Base-by-base conservation (phyloP, 30 jellyfish, hydroid and myxozoan genomes). In the Sanderia malayensis region DNA sequence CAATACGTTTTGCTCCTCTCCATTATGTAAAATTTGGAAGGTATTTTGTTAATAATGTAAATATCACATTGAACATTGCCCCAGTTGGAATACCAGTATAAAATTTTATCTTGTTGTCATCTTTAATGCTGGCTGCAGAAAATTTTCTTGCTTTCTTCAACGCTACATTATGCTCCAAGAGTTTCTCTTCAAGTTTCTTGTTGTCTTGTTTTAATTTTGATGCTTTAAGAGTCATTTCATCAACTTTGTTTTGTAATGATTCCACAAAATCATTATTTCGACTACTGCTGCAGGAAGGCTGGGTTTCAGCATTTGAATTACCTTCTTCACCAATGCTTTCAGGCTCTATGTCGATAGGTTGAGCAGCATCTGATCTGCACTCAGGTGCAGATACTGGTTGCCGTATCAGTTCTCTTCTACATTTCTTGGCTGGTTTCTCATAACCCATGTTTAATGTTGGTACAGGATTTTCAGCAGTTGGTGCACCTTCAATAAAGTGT, bases 1-100 rank as follows among this genome's bases (percentile, higher is more conserved):
- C 24, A 20, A 71, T 28, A 31, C 17, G 77, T 37, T 68, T 68
- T 30, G 81, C 74, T 21, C 81, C 81, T 30, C 81, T 32, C 69
- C 69, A 8, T 10, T 57, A 57, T 4, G 13, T 22, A 57, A 57
- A 7, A 26, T 22, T 20, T 22, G 19, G 15, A 10, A 57, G 33
- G 33, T 20, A 57, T 57, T 22, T 22, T 57, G 29, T n/a, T 6
- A 57, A 6, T n/a, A 57, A 57, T 20, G 33, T 26, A n/a, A 61
- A 61, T 25, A 61, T 61, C 33, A 61, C 41, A 61, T 61, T 61
- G 44, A 61, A 61, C n/a, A 21, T 61, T 4, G 73, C 73, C 33
- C 19, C 44, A 32, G 31, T 25, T n/a, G 73, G 44, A 25, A 61
- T 61, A 61, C 73, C 73, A 18, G 45, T 61, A 61, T 61, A 4